These are phyloP conservation scores for Rhegmatorhina hoffmannsi DNA, from an alignment of 2,113 vertebrate species.

Conservation along the genomic window DNA sequence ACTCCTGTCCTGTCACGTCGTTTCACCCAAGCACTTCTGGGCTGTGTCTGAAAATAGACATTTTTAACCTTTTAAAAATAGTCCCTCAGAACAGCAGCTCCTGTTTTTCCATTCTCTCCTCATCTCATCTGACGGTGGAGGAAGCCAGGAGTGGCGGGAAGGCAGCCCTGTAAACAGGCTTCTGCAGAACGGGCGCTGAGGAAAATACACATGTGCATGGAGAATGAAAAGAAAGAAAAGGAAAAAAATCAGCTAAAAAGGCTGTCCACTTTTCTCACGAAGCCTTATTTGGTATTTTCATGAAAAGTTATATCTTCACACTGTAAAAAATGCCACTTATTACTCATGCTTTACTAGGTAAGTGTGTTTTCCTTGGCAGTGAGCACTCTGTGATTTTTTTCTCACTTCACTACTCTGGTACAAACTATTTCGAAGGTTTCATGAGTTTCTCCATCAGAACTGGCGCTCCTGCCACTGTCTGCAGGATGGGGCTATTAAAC, in stretches of 20 bases:
- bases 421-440: conserved; percentile 19
- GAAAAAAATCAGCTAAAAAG: neutral
- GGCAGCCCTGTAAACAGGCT: neutral
- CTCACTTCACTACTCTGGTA: neutral
- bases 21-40: conserved; percentile 39
- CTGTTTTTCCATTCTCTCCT: conserved; percentile 58
- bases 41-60: conserved; percentile 41
- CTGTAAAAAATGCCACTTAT: conserved; percentile 49
- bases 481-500: conserved; percentile 25
- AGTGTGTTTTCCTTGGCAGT: conserved; percentile 53
- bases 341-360: conserved; percentile 62
- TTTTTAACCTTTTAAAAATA: conserved; percentile 65
- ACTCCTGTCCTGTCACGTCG: neutral
- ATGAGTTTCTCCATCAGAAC: conserved; percentile 18
- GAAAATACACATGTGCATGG: neutral
- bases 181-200: neutral
- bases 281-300: conserved; percentile 45
- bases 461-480: conserved; percentile 40
- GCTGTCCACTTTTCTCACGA: conserved; percentile 1
- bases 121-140: neutral
- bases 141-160: neutral
- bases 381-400: neutral
- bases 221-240: neutral
- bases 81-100: neutral
- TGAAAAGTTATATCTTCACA: conserved; percentile 54